A percentile compares a stretch with the other conserved stretches of the same genome.
These are phyloP conservation scores for Pachyramphus minor DNA, from an alignment of 2,113 vertebrate genomes.

Conservation along the genomic window DNA sequence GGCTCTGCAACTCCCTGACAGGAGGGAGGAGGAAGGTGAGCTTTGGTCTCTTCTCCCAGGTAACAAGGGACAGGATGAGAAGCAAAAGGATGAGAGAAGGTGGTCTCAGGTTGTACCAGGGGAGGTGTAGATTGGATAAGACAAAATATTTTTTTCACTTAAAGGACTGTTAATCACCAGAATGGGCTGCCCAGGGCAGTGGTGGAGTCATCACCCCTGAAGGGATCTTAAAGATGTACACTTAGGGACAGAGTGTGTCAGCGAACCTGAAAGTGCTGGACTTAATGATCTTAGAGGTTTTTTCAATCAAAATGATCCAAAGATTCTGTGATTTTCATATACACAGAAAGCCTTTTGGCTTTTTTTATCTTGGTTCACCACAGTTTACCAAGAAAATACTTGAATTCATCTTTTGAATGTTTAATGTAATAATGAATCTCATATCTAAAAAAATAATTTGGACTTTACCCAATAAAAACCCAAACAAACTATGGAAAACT, in stretches of 20 bases:
- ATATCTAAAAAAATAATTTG: neutral
- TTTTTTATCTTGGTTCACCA: neutral
- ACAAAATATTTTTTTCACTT: neutral
- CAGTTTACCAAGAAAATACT: neutral
- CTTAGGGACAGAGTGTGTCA: neutral
- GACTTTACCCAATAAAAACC: neutral
- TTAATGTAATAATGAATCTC: neutral
- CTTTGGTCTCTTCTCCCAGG: fast-evolving
- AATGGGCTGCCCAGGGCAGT: neutral
- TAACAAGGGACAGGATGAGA: neutral
- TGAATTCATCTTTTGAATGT: neutral
- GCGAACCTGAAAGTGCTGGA: neutral
- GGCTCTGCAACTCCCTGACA: neutral
- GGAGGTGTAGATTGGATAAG: neutral
- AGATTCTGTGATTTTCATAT: neutral
- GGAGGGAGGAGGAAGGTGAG: fast-evolving
- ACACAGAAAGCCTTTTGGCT: fast-evolving
- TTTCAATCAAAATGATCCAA: fast-evolving
- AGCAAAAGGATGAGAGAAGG: fast-evolving
- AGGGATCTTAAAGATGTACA: neutral
- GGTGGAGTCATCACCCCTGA: neutral
- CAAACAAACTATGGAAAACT: neutral
- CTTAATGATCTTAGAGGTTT: neutral
- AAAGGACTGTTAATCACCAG: fast-evolving
- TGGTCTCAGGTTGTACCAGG: fast-evolving